Conservation (phyloP, 1,140 invertebrate species). For the Drosophila ironensis region DNA sequence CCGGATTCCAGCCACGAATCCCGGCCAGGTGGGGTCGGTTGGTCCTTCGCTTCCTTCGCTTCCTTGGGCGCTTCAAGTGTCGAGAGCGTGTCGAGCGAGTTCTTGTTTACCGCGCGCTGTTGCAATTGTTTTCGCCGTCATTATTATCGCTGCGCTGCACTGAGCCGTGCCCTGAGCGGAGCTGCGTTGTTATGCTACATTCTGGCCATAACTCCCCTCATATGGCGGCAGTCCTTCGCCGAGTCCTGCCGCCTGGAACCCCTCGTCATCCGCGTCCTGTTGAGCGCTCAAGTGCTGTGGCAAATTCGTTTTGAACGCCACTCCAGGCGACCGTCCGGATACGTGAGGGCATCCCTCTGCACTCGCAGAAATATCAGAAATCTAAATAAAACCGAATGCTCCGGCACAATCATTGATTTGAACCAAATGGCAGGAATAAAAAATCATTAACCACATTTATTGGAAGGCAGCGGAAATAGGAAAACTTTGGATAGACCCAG, state of each 20-base stretch:
- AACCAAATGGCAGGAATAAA: too few species aligned
- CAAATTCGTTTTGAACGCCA: constrained; percentile 78
- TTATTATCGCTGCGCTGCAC: constrained; percentile 65
- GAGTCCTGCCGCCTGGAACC: constrained; percentile 16
- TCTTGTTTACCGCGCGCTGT: constrained; percentile 75
- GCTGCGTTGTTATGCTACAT: constrained; percentile 1
- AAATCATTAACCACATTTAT: too few species aligned
- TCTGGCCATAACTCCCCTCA: neutral
- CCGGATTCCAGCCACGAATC: constrained; percentile 28
- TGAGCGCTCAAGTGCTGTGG: constrained; percentile 79
- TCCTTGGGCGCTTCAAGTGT: constrained; percentile 46
- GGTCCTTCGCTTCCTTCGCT: constrained; percentile 15
- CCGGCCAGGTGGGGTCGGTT: constrained; percentile 6
- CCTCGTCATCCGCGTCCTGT: constrained; percentile 43
- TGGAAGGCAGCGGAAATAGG: too few species aligned
- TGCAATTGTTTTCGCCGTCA: constrained; percentile 76
- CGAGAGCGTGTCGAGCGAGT: constrained; percentile 74
- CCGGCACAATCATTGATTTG: too few species aligned
- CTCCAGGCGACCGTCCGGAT: constrained; percentile 52
- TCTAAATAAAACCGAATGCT: neutral
- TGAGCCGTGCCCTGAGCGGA: neutral
- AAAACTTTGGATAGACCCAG: too few species aligned
- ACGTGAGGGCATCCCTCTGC: constrained; percentile 31
- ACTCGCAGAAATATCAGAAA: constrained; percentile 1
- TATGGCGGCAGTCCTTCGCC: constrained; percentile 3